phyloP scores from a whole-genome alignment of 2,888 invertebrate species.

The Cylloceria caligata region DNA sequence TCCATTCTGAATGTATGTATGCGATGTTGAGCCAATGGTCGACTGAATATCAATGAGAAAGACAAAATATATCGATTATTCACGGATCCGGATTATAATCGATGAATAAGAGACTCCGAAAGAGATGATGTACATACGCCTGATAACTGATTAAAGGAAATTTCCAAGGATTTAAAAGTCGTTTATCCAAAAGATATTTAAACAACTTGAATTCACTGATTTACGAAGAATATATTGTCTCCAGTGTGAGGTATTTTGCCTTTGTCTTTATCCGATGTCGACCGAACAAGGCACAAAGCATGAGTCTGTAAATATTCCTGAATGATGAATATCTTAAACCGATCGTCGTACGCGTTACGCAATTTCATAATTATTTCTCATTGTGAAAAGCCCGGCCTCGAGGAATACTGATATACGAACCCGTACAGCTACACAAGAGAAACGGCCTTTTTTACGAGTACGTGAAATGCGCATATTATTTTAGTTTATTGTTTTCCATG shows the following conservation, averaged over 20 bases:
- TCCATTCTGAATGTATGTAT: constrained; percentile 68
- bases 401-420: constrained; percentile 43
- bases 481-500: constrained; percentile 19
- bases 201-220: constrained; percentile 6
- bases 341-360: constrained; percentile 51
- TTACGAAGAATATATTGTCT: constrained; percentile 16
- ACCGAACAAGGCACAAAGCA: constrained; percentile 16
- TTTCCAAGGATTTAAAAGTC: constrained; percentile 9
- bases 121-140: constrained; percentile 59
- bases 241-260: constrained; percentile 4
- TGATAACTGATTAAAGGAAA: background rate
- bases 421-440: constrained; percentile 37
- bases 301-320: constrained; percentile 58
- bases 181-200: constrained; percentile 25
- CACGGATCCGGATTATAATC: background rate
- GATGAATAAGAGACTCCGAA: too few species aligned
- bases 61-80: constrained; percentile 21
- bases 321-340: constrained; percentile 31
- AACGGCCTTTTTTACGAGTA: constrained; percentile 64
- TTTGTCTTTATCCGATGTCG: constrained; percentile 24
- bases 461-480: constrained; percentile 37
- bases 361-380: constrained; percentile 44
- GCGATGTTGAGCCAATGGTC: constrained; percentile 60
- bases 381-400: constrained; percentile 58
- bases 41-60: constrained; percentile 56